Evolutionary conservation across 2,888 invertebrate species (phyloP).

Genomic region (Podabrus alpinus): DNA sequence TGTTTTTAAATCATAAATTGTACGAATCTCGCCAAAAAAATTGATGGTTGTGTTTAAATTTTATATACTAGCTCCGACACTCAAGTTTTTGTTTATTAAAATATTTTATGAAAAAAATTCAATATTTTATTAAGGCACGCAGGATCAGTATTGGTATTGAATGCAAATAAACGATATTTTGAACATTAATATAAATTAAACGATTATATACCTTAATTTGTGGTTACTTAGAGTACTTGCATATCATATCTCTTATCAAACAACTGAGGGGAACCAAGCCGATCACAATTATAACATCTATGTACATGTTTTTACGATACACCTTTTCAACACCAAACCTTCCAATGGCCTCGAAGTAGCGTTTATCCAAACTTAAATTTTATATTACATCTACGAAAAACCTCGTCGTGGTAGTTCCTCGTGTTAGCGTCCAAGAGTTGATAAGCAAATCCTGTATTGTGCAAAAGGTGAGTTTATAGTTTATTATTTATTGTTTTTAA

Average conservation of each 20-base stretch:
- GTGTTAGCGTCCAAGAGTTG: neutral
- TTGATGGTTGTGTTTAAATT: too few species aligned
- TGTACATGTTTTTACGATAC: constrained; percentile 8
- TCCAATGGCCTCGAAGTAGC: neutral
- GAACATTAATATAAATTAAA: constrained; percentile 1
- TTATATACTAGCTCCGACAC: too few species aligned
- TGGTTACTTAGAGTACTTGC: constrained; percentile 14
- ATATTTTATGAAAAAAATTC: neutral
- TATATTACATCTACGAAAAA: neutral
- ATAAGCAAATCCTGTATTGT: neutral
- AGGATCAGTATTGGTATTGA: neutral
- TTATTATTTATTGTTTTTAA: neutral
- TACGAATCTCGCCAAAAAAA: too few species aligned
- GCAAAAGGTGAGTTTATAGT: neutral
- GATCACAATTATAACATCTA: constrained; percentile 15
- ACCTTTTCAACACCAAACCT: neutral
- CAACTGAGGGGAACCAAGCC: constrained; percentile 5
- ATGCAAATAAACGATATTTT: neutral
- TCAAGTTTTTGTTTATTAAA: neutral
- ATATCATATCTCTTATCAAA: constrained; percentile 32
- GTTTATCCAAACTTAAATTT: neutral
- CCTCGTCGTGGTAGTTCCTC: neutral
- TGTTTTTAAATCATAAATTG: too few species aligned
- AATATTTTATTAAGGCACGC: neutral
- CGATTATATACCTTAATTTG: constrained; percentile 19